A percentile compares a stretch with the other conserved stretches of the same genome.
Evolutionary conservation across 2,113 vertebrate species (phyloP).

Genomic region (rabbit (Oryctolagus cuniculus)): mOryCun1.1 NC_091437.1:39381001-39381500

Average conservation of each 20-base stretch:
- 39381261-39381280: neutral
- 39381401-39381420: neutral
- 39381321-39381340: neutral
- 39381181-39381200: neutral
- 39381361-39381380: neutral
- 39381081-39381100: neutral
- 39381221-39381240: neutral
- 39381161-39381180: neutral
- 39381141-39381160: constrained; percentile 12
- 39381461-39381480: neutral
- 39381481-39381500: neutral
- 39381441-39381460: constrained; percentile 20
- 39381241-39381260: neutral
- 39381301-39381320: neutral
- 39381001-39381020: neutral
- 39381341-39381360: constrained; percentile 19
- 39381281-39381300: neutral
- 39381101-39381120: neutral
- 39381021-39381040: neutral
- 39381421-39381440: neutral
- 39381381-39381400: neutral
- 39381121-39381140: neutral
- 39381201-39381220: neutral
- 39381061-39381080: neutral
- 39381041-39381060: neutral